Percentiles rank a stretch among this genome's conserved stretches.
phyloP scores from a whole-genome alignment of 2,113 vertebrate genomes.

The Lampris megalopsis region DNA sequence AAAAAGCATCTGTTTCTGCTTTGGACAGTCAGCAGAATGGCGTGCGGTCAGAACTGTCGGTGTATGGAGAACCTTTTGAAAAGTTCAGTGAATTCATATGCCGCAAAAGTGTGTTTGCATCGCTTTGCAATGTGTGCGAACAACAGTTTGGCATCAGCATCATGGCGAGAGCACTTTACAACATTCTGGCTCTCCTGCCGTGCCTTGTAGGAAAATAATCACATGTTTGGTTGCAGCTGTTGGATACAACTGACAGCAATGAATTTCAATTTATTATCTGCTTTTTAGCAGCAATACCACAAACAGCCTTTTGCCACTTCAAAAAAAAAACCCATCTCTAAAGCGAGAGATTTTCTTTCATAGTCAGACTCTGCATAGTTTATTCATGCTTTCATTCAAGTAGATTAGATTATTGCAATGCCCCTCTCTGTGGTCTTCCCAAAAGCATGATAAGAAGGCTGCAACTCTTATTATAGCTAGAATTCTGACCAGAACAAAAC shows the following conservation, averaged over 20 bases:
- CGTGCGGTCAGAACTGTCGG: conserved; percentile 3
- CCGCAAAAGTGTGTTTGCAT: conserved; percentile 11
- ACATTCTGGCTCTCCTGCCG: not conserved
- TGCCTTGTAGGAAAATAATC: conserved; percentile 6
- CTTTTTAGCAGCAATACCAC: not conserved
- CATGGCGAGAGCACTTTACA: not conserved
- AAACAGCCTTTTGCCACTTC: no score
- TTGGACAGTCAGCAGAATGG: conserved; percentile 39
- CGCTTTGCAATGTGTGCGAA: conserved; percentile 11
- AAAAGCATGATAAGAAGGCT: no score
- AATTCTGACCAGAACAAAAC: no score
- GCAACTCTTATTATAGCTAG: no score
- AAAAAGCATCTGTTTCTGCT: conserved; percentile 48
- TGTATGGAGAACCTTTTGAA: conserved; percentile 13
- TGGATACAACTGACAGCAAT: conserved; percentile 1
- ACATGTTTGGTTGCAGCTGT: not conserved
- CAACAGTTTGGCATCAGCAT: conserved; percentile 14
- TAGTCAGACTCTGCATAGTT: no score
- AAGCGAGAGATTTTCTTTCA: no score
- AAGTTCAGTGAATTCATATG: conserved; percentile 10
- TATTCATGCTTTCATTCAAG: no score
- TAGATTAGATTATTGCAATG: no score
- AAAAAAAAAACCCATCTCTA: no score
- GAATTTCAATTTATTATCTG: not conserved
- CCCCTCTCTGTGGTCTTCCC: no score